Evolutionary conservation across 1,140 invertebrate genomes (phyloP), one percentile per base, ranked within the genome.

Genomic region (Varroa destructor): DNA sequence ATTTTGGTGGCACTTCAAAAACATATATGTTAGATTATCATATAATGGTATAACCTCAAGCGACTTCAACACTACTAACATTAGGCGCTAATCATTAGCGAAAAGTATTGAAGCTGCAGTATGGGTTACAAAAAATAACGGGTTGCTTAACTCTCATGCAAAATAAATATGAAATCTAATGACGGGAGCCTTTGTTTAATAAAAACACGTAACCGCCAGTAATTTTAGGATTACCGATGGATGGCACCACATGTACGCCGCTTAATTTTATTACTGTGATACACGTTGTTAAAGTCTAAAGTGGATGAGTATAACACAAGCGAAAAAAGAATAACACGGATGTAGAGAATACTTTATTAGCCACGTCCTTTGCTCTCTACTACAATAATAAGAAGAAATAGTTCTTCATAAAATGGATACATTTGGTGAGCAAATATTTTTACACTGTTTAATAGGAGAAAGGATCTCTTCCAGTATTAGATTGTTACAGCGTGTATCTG

Each of bases 1-100:
- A 95, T 80, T 93, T 89, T 36, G 91, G 91, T 73, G 92, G 92
- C 75, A 91, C 91, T 91, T 75, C 71, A 84, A 81, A 40, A 67
- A 37, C 46, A 67, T 37, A 12, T 0, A 46, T 14, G 40, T 67
- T 36, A 40, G 37, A 43, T 1, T 25, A 40, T 37, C 12, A 40
- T 40, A 40, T 25, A n/a, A 37, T 12, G 10, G 37, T 67, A 4
- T 2, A 36, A 46, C 40, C 46, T 51, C 40, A 67, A 67, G 61
- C 61, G 36, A 40, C 46, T 37, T 40, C 61, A 67, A 37, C 12
- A 5, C 8, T 8, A 8, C 8, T 51, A 51, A 67, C 61, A 37
- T 46, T 8, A 67, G 10, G 61, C 61, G 61, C 46, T 51, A 8
- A 8, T 5, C 3, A 51, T 25, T 25, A 25, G 25, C 8, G 46